These are phyloP conservation scores for Myrmecobius fasciatus DNA, from an alignment of 2,113 vertebrate species.

Conservation along the genomic window DNA sequence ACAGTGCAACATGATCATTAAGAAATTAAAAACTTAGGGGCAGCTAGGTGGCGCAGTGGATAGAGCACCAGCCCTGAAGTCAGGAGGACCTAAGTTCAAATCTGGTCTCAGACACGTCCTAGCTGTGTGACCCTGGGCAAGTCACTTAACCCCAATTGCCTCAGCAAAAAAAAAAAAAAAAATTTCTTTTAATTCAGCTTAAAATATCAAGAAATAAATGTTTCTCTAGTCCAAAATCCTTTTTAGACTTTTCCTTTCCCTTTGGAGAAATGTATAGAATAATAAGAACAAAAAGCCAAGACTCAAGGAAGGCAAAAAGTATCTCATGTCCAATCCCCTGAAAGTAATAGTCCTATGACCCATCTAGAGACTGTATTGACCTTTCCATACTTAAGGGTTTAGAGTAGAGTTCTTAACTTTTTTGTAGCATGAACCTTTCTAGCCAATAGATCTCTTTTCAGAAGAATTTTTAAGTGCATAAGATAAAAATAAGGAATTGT, in stretches of 20 bases:
- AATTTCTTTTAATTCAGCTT: not conserved
- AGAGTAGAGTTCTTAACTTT: not conserved
- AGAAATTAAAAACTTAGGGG: not conserved
- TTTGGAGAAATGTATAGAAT: not conserved
- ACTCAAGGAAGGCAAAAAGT: not conserved
- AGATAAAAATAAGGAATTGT: not conserved
- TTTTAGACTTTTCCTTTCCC: not conserved
- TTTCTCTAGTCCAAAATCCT: not conserved
- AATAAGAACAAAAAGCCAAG: not conserved
- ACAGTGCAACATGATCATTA: not conserved
- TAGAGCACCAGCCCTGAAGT: no score
- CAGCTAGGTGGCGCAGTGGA: no score
- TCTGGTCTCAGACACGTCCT: no score
- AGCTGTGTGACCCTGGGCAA: no score
- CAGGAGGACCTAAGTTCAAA: no score
- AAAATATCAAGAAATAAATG: not conserved
- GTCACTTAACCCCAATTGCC: no score
- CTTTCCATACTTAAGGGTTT: not conserved
- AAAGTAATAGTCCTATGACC: not conserved
- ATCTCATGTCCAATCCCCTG: not conserved
- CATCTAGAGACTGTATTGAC: not conserved
- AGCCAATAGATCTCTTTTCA: not conserved
- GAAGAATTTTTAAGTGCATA: not conserved
- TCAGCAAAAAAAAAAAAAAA: no score
- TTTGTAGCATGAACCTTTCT: not conserved